phyloP scores from a whole-genome alignment of 2,113 vertebrate genomes.

The Naja naja region DNA sequence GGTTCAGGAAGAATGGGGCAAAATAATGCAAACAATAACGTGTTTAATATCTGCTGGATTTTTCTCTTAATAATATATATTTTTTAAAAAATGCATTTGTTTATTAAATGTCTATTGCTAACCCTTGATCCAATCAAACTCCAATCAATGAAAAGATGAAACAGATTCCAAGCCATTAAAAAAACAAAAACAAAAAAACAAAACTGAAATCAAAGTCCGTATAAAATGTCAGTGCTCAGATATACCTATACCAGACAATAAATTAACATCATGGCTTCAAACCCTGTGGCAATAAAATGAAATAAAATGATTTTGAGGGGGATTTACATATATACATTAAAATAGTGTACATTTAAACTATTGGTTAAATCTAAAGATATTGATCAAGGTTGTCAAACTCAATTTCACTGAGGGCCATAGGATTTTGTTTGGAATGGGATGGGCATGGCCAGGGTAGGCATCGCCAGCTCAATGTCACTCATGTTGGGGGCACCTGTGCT shows the following conservation, averaged over 20 bases:
- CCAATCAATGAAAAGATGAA: not conserved
- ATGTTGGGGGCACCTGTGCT: too few species aligned
- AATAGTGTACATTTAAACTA: not conserved
- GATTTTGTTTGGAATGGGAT: too few species aligned
- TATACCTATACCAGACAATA: not conserved
- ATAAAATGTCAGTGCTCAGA: not conserved
- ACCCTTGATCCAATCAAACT: not conserved
- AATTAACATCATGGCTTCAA: not conserved
- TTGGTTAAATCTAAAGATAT: not conserved
- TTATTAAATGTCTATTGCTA: not conserved
- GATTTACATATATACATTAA: not conserved
- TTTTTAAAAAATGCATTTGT: not conserved
- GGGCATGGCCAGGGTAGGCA: too few species aligned
- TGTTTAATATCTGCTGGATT: not conserved
- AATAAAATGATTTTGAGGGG: not conserved
- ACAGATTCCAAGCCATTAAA: not conserved
- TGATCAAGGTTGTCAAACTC: not conserved
- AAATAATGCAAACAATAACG: not conserved
- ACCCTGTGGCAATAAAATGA: not conserved
- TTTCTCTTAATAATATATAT: not conserved
- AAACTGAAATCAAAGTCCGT: not conserved
- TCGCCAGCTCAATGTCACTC: too few species aligned
- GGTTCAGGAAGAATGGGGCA: constrained; percentile 21
- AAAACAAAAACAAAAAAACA: not conserved
- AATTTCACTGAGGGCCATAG: too few species aligned